Percentiles rank a stretch among this genome's conserved stretches.
These are phyloP conservation scores for Picathartes gymnocephalus DNA, from an alignment of 2,113 vertebrate species.

Conservation along the genomic window DNA sequence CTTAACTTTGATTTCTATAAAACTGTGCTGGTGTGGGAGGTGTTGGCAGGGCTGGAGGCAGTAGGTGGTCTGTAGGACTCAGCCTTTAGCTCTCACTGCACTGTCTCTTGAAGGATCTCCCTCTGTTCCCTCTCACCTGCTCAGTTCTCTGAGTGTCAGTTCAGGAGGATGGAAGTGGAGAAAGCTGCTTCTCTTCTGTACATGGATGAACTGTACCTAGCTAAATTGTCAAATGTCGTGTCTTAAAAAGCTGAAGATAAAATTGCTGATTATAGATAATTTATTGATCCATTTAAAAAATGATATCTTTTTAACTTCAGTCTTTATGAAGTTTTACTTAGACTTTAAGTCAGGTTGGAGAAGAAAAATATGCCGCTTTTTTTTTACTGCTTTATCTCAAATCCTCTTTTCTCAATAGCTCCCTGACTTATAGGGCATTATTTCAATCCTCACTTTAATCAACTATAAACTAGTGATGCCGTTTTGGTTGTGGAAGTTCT, in stretches of 20 bases:
- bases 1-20: not conserved
- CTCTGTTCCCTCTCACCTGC: not conserved
- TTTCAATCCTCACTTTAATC: slow-evolving; percentile 16
- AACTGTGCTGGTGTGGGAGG: not conserved
- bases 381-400: not conserved
- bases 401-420: slow-evolving; percentile 7
- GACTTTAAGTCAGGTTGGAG: not conserved
- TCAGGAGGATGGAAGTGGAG: not conserved
- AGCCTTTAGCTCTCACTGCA: not conserved
- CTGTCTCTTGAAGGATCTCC: not conserved
- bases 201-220: not conserved
- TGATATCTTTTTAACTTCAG: not conserved
- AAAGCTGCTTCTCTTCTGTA: not conserved
- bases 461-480: not conserved
- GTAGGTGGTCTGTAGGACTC: not conserved
- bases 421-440: slow-evolving; percentile 1
- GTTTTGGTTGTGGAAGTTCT: not conserved
- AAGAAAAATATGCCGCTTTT: not conserved
- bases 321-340: not conserved
- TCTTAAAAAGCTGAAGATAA: not conserved
- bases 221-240: not conserved
- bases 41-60: slow-evolving; percentile 1
- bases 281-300: not conserved
- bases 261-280: not conserved
- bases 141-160: not conserved